Percentiles rank a stretch among this genome's conserved stretches.
These are phyloP conservation scores for Drosophila nebulosa DNA, from an alignment of 1,140 invertebrate genomes.

Conservation along the genomic window DNA sequence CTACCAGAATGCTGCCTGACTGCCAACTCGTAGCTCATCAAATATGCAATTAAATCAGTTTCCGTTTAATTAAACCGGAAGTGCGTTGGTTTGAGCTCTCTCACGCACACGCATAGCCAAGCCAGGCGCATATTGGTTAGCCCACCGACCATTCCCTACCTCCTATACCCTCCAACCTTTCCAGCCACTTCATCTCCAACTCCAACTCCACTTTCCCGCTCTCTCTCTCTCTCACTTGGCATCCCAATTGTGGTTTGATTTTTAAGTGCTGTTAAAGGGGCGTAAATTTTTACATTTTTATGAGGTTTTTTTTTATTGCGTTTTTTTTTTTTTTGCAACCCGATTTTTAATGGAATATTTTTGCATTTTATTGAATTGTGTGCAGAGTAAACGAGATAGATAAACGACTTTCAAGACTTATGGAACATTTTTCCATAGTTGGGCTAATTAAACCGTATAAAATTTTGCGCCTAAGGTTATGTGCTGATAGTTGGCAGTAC, in stretches of 20 bases:
- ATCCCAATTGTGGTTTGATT: constrained; percentile 56
- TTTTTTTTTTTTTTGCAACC: constrained; percentile 25
- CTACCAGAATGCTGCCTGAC: constrained; percentile 19
- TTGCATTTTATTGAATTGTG: constrained; percentile 72
- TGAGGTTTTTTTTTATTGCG: constrained; percentile 53
- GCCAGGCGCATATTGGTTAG: constrained; percentile 44
- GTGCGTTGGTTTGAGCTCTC: constrained; percentile 65
- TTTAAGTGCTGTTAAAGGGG: constrained; percentile 64
- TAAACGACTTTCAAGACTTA: constrained; percentile 3
- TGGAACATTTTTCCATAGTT: constrained; percentile 9
- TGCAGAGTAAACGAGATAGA: not conserved
- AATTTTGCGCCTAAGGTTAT: constrained; percentile 59
- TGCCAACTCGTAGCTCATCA: constrained; percentile 74
- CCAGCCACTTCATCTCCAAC: not conserved
- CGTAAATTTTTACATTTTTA: constrained; percentile 66
- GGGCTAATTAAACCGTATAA: constrained; percentile 60
- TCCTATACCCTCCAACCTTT: not conserved
- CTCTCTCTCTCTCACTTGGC: not conserved
- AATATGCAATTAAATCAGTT: constrained; percentile 81
- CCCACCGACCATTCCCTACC: not conserved
- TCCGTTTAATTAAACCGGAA: constrained; percentile 81
- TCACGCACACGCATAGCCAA: constrained; percentile 19
- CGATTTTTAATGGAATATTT: constrained; percentile 41
- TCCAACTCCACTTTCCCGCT: constrained; percentile 38
- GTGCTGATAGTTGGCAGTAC: constrained; percentile 39